phyloP scores from a whole-genome alignment of 1,140 invertebrate species.

The Piezodorus guildinii region DNA sequence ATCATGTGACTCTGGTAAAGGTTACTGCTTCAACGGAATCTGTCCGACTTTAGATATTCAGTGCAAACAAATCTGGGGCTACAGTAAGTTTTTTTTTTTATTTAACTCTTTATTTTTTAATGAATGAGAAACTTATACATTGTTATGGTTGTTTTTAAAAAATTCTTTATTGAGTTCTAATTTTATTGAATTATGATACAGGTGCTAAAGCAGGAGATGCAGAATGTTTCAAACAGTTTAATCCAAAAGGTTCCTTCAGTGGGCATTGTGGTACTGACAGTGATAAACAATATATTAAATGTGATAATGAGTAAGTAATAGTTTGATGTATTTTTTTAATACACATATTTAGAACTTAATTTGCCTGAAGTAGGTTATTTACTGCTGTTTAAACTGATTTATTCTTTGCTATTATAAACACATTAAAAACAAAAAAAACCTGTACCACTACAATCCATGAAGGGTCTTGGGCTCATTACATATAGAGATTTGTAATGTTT shows the following conservation, averaged over 20 bases:
- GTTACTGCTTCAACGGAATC: slow-evolving; percentile 81
- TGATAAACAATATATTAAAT: slow-evolving; percentile 71
- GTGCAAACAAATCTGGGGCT: slow-evolving; percentile 86
- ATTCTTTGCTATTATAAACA: no score
- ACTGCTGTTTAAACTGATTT: no score
- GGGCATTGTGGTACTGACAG: slow-evolving; percentile 82
- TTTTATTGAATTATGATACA: slow-evolving; percentile 27
- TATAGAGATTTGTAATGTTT: no score
- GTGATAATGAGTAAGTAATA: slow-evolving; percentile 60
- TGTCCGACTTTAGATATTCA: slow-evolving; percentile 80
- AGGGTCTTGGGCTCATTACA: no score
- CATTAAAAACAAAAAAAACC: no score
- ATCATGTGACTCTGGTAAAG: slow-evolving; percentile 49
- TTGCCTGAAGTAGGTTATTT: no score
- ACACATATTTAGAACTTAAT: no score
- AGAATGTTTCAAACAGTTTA: slow-evolving; percentile 86
- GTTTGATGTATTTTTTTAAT: no score
- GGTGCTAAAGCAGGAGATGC: slow-evolving; percentile 62
- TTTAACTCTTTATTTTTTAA: no score
- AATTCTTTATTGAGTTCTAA: not conserved
- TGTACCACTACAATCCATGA: no score
- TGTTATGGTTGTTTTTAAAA: not conserved
- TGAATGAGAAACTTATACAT: not conserved
- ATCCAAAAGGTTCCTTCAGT: slow-evolving; percentile 82
- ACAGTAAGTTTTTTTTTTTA: slow-evolving; percentile 35